Evolutionary conservation across 2,797 vertebrate species (phyloP).

Genomic region (Otolemur crassicaudatus): DNA sequence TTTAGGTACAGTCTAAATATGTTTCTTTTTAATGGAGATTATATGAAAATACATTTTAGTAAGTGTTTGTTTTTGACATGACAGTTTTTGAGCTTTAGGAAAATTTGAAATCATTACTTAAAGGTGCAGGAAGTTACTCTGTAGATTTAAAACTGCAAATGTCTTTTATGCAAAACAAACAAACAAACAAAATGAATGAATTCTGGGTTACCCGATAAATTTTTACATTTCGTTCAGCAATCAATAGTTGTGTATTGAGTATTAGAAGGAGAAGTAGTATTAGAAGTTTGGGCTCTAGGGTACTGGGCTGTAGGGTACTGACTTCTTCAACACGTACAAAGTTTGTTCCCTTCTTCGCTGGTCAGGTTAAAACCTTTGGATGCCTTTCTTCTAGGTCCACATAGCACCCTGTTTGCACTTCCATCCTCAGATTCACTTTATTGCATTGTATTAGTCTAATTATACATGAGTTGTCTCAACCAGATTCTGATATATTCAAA

Average conservation of each 20-base stretch:
- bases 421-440: not conserved
- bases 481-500: not conserved
- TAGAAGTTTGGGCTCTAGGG: not conserved
- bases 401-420: not conserved
- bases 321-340: not conserved
- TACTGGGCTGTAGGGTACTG: not conserved
- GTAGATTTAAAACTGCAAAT: not conserved
- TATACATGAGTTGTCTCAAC: not conserved
- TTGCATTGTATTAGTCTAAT: not conserved
- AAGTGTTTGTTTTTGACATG: slow-evolving; percentile 30
- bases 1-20: not conserved
- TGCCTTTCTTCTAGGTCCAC: not conserved
- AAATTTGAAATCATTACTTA: slow-evolving; percentile 50
- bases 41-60: not conserved
- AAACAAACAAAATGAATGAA: not conserved
- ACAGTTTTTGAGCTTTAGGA: not conserved
- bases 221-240: not conserved
- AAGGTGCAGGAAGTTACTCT: not conserved
- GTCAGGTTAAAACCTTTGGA: not conserved
- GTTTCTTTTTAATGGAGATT: slow-evolving; percentile 15
- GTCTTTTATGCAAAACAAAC: not conserved
- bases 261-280: not conserved
- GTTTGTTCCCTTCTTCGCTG: not conserved
- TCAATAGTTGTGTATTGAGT: not conserved
- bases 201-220: not conserved